Base-by-base conservation (phyloP, 2,797 vertebrate genomes). In the Epinephelus malabaricus region DNA sequence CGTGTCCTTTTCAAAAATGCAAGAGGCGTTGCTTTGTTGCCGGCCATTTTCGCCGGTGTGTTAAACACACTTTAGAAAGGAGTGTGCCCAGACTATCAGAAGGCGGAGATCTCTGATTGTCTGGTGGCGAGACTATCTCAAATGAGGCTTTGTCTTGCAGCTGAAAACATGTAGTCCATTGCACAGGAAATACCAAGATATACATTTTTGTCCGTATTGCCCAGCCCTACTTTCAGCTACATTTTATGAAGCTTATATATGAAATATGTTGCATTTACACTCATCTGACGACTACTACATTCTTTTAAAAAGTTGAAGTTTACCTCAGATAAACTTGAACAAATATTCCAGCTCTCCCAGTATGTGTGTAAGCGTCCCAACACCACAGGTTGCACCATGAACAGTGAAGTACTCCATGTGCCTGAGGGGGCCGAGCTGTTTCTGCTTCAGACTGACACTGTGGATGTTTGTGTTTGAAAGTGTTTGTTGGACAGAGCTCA, bases 381-480 rank as follows among this genome's bases (percentile, higher is more conserved):
- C 40, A 55, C 58, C 46, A 21, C 43, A 8, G 34, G 7, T 34
- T 34, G 34, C 34, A 7, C 7, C 7, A 34, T 34, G 10, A 72
- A 30, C 6, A 25, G 6, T 58, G 10, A 69, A 51, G 47, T 23
- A 3, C 13, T 65, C n/a, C 14, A 1, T 66, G 47, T 53, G 47
- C 60, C 60, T 83, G 46, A 78, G 71, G 63, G 69, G 56, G 40
- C 40, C 34, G 34, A 34, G 34, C 34, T 34, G 34, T 34, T 34
- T 34, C 34, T 34, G 34, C 7, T 11, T 53, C 60, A n/a, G 34
- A 34, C 34, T 25, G 6, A 34, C 6, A 34, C 34, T 18, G 13
- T 51, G 54, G 50, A 62, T 51, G 70, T 58, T 60, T 76, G 56
- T 74, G 19, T 49, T 47, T 67, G 9, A 53, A 43, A 46, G 67